Evolutionary conservation across 1,140 invertebrate species (phyloP).

Genomic region (Amphibalanus amphitrite): DNA sequence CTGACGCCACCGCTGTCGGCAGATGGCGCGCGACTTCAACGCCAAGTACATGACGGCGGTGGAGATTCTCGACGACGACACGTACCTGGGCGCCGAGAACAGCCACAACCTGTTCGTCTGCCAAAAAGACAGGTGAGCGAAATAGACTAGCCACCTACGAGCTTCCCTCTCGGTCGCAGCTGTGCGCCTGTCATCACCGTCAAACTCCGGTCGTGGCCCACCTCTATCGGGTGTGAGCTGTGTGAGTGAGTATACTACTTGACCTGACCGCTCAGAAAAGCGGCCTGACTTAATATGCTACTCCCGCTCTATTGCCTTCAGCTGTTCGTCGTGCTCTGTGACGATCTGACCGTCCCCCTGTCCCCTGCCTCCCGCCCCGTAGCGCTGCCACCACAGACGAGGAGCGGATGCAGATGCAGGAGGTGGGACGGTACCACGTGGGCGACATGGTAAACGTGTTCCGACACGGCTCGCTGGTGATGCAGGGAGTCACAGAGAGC

Average conservation of each 20-base stretch:
- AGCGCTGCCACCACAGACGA: conserved; percentile 92
- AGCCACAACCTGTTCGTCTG: conserved; percentile 58
- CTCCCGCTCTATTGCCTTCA: too few relatives aligned
- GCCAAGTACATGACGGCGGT: conserved; percentile 97
- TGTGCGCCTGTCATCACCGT: too few relatives aligned
- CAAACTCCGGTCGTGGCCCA: neutral
- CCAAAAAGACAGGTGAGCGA: conserved; percentile 71
- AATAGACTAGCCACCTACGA: too few relatives aligned
- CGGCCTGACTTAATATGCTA: too few relatives aligned
- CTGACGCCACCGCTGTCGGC: conserved; percentile 17
- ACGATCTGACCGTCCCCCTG: too few relatives aligned
- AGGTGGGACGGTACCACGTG: conserved; percentile 83
- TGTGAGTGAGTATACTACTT: too few relatives aligned
- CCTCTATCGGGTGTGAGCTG: too few relatives aligned
- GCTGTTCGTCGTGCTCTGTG: too few relatives aligned
- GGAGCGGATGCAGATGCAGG: conserved; percentile 83
- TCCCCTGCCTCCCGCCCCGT: conserved; percentile 12
- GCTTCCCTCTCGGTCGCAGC: too few relatives aligned
- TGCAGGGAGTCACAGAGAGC: conserved; percentile 69
- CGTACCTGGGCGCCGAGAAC: conserved; percentile 64
- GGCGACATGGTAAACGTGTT: conserved; percentile 97
- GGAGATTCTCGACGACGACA: conserved; percentile 95
- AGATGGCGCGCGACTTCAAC: conserved; percentile 84
- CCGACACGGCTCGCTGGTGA: conserved; percentile 80
- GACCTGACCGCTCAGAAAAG: too few relatives aligned